A percentile compares a stretch with the other conserved stretches of the same genome.
Conservation (phyloP, 2,888 invertebrate species). For the Galerucella nymphaeae region DNA sequence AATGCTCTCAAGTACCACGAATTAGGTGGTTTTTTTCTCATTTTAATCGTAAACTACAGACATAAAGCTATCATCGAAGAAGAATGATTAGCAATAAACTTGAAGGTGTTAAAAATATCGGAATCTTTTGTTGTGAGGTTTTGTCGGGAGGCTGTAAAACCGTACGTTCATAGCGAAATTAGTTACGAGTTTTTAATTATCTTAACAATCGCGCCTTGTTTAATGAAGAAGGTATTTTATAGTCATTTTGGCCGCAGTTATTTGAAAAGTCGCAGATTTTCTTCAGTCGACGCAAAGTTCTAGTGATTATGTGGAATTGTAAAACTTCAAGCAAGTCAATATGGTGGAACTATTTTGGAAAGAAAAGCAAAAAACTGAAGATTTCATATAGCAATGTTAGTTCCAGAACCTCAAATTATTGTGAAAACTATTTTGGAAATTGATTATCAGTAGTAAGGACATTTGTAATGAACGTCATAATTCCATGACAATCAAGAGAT, state of each 20-base stretch:
- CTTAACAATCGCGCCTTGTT: slow-evolving; percentile 18
- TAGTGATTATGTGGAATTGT: no score
- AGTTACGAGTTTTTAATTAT: slow-evolving; percentile 33
- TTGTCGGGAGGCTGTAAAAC: slow-evolving; percentile 35
- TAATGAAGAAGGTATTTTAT: background rate
- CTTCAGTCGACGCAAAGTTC: no score
- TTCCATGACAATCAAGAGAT: no score
- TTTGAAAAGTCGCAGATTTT: no score
- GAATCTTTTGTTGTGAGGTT: slow-evolving; percentile 30
- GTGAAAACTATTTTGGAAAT: no score
- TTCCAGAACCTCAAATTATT: no score
- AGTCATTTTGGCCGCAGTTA: background rate
- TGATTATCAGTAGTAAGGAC: no score
- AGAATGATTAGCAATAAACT: slow-evolving; percentile 37
- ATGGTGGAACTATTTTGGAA: no score
- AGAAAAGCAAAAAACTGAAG: no score
- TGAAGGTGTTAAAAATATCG: slow-evolving; percentile 41
- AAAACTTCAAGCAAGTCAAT: no score
- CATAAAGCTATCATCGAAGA: slow-evolving; percentile 32
- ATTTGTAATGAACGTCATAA: no score
- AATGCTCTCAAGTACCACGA: slow-evolving; percentile 22
- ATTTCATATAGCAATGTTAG: no score
- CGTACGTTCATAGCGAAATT: slow-evolving; percentile 11
- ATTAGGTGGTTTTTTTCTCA: slow-evolving; percentile 29
- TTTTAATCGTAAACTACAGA: slow-evolving; percentile 31